Conservation (phyloP, 2,888 invertebrate genomes). For the Antheraea yamamai region DNA sequence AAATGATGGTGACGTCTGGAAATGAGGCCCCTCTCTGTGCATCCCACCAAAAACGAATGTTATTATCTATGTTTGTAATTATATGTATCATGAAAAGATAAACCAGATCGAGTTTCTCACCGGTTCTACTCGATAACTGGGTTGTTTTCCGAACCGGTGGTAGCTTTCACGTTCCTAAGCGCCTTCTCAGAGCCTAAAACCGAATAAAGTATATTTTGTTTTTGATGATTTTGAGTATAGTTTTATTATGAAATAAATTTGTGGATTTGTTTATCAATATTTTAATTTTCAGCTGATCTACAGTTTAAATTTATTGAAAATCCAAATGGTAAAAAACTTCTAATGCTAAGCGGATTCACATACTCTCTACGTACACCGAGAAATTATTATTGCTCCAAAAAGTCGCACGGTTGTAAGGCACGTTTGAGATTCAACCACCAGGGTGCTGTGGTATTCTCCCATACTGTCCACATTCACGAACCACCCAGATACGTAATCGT, state of each 20-base stretch:
- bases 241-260: background rate
- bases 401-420: conserved; percentile 27
- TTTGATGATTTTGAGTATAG: no score
- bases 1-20: no score
- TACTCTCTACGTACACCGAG: conserved; percentile 30
- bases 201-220: no score
- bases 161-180: no score
- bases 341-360: conserved; percentile 35
- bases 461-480: conserved; percentile 29
- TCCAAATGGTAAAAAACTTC: conserved; percentile 30
- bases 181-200: no score
- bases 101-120: no score
- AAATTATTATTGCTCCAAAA: conserved; percentile 35
- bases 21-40: no score
- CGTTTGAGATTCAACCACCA: conserved; percentile 27
- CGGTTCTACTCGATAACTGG: no score
- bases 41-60: no score
- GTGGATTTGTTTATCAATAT: background rate
- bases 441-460: conserved; percentile 18
- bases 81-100: no score
- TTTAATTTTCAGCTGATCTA: conserved; percentile 16
- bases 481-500: conserved; percentile 33
- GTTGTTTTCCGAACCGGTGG: no score
- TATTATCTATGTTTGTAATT: no score
- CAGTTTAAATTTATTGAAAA: conserved; percentile 27